These are phyloP conservation scores for Maniola jurtina DNA, from an alignment of 1,140 invertebrate species.

Conservation along the genomic window DNA sequence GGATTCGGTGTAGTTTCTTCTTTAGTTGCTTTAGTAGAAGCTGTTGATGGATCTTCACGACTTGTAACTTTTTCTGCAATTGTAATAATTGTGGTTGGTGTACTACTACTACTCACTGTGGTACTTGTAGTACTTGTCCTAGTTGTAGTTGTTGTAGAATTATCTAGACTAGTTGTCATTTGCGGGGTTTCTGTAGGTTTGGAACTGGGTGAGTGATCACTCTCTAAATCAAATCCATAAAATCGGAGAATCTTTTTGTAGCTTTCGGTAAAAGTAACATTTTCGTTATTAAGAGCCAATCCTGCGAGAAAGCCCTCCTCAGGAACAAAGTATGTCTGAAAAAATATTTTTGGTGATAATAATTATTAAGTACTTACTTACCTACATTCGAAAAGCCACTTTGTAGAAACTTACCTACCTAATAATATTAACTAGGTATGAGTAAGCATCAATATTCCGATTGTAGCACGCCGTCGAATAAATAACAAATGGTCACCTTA, in stretches of 20 bases:
- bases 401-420: too few relatives aligned
- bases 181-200: constrained; percentile 20
- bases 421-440: too few relatives aligned
- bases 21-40: constrained; percentile 33
- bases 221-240: constrained; percentile 86
- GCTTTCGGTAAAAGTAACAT: constrained; percentile 83
- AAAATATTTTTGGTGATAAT: constrained; percentile 25
- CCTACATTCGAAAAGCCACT: too few relatives aligned
- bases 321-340: constrained; percentile 89
- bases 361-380: not conserved
- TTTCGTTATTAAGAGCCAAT: constrained; percentile 86
- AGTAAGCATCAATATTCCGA: too few relatives aligned
- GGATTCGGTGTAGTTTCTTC: constrained; percentile 56
- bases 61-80: constrained; percentile 35
- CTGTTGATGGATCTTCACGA: constrained; percentile 34
- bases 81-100: constrained; percentile 9
- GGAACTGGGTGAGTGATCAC: constrained; percentile 44
- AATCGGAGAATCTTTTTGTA: constrained; percentile 86
- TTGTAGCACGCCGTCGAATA: too few relatives aligned
- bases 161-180: constrained; percentile 14
- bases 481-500: too few relatives aligned
- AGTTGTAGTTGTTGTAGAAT: constrained; percentile 17
- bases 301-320: constrained; percentile 89
- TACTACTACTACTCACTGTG: not conserved
- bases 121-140: constrained; percentile 19